phyloP scores from a whole-genome alignment of 2,113 vertebrate genomes.

The Phalacrocorax aristotelis region DNA sequence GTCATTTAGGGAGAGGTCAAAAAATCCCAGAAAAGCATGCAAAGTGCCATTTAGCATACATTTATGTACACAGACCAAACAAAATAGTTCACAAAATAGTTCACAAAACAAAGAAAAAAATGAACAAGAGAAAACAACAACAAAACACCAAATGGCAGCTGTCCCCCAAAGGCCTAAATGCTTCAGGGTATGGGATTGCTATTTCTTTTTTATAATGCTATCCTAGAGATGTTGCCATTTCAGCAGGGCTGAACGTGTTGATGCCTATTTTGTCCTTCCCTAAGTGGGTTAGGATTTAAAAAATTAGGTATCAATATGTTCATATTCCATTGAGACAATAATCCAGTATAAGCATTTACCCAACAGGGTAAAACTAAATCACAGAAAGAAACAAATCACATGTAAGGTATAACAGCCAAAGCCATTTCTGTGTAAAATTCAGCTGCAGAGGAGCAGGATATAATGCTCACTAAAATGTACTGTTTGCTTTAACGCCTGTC shows the following conservation, averaged over 20 bases:
- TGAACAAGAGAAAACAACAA: neutral
- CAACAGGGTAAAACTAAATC: neutral
- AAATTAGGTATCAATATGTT: neutral
- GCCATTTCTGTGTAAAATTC: neutral
- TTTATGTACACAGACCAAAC: neutral
- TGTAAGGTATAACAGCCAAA: neutral
- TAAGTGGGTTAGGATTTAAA: neutral
- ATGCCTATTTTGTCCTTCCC: neutral
- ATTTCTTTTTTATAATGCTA: neutral
- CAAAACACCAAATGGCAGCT: neutral
- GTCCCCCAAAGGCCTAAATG: neutral
- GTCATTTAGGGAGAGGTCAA: neutral
- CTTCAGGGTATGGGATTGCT: accelerated
- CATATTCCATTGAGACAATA: neutral
- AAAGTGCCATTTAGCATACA: neutral
- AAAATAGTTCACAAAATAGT: neutral
- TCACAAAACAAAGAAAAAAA: neutral
- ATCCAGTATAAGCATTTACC: neutral
- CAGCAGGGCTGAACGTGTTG: neutral
- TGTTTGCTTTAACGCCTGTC: neutral
- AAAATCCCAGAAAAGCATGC: neutral
- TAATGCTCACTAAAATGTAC: neutral
- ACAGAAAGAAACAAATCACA: neutral
- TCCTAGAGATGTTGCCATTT: neutral
- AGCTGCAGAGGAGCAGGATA: neutral